phyloP scores from a whole-genome alignment of 2,797 vertebrate genomes.

The Pangasius djambal region DNA sequence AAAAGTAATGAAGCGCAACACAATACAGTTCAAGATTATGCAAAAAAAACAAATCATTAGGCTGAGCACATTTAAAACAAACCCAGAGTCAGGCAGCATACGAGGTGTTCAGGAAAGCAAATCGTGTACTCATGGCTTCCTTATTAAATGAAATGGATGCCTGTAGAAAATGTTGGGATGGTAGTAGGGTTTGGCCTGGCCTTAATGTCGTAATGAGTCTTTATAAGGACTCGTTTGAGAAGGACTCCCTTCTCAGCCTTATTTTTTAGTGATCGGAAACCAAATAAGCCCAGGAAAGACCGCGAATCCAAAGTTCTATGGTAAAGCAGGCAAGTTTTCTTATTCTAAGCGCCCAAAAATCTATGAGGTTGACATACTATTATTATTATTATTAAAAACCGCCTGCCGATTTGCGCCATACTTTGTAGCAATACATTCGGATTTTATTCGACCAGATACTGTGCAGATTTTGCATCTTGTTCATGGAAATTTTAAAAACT shows the following conservation, averaged over 20 bases:
- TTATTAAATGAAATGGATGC: slow-evolving; percentile 39
- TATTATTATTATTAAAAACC: slow-evolving; percentile 15
- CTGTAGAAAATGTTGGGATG: slow-evolving; percentile 31
- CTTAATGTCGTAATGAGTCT: slow-evolving; percentile 35
- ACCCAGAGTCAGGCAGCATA: slow-evolving; percentile 10
- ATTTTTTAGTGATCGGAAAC: slow-evolving; percentile 5
- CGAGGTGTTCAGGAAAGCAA: slow-evolving; percentile 26
- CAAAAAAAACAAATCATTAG: slow-evolving; percentile 41
- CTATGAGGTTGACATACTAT: background rate
- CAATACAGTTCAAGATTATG: background rate
- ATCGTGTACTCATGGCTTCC: slow-evolving; percentile 27
- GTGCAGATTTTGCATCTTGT: background rate
- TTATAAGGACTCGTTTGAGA: slow-evolving; percentile 14
- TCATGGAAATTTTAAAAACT: background rate
- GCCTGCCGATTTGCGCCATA: background rate
- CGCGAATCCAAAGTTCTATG: background rate
- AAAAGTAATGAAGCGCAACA: background rate
- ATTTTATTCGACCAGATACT: slow-evolving; percentile 7
- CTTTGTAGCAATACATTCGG: background rate
- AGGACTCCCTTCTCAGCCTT: slow-evolving; percentile 4
- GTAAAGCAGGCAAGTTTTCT: background rate
- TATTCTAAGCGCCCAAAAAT: slow-evolving; percentile 10
- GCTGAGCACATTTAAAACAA: slow-evolving; percentile 16
- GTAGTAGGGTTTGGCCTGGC: slow-evolving; percentile 38
- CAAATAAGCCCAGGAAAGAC: background rate